Evolutionary conservation across 92 coral and sea anemone species (phyloP).

Genomic region (Pocillopora grandis): DNA sequence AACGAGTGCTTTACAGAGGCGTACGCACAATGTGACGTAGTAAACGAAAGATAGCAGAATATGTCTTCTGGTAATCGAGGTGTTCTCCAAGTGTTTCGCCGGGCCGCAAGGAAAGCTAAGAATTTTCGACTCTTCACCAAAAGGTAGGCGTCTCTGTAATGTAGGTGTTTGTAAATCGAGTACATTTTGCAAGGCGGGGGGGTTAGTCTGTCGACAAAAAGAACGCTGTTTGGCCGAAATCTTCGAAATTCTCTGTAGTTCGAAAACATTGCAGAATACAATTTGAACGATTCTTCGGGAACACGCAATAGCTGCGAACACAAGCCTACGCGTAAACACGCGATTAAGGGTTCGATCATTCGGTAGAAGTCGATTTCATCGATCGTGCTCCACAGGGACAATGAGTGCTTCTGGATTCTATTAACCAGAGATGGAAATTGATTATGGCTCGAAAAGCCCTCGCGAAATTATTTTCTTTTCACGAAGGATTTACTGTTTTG

Average conservation of each 20-base stretch:
- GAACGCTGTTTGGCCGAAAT: not conserved
- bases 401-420: not conserved
- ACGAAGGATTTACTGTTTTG: too few species aligned
- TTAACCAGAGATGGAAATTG: too few species aligned
- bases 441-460: too few species aligned
- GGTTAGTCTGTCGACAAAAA: not conserved
- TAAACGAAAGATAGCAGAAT: not conserved
- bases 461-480: too few species aligned
- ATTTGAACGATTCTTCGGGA: not conserved
- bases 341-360: not conserved
- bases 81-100: constrained; percentile 63
- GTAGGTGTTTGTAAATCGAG: not conserved
- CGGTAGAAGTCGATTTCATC: not conserved
- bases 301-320: not conserved
- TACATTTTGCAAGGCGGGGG: not conserved
- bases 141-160: constrained; percentile 43
- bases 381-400: not conserved
- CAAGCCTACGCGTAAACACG: constrained; percentile 8
- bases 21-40: not conserved
- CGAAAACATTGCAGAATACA: not conserved
- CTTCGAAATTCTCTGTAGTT: not conserved
- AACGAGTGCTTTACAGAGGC: not conserved
- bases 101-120: constrained; percentile 85
- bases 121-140: constrained; percentile 83
- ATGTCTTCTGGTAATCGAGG: constrained; percentile 67